Base-by-base conservation (phyloP, 2,797 vertebrate species). In the Petrocephalus sullivani region DNA sequence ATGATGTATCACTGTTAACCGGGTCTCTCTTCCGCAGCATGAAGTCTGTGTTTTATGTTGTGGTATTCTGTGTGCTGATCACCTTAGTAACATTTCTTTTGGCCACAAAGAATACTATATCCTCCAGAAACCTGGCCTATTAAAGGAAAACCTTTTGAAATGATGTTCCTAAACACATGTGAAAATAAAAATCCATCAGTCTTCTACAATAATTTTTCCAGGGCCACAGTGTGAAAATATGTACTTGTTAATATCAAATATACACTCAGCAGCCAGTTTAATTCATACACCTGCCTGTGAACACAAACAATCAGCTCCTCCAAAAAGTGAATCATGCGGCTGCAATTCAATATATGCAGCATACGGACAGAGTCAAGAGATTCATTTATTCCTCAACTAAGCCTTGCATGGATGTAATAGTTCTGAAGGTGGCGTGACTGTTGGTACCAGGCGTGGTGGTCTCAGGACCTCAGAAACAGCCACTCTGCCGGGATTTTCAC, bases 161-260 rank as follows among this genome's bases (percentile, higher is more conserved):
- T 71, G 33, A 71, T 71, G 67, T 71, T 71, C 37, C 67, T 71
- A 37, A 71, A 71, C 67, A 71, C 33, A 71, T 71, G 67, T 71
- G 67, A 71, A 71, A 71, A 71, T 71, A 71, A 71, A 71, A 71
- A 71, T 71, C 67, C 67, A 71, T 71, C 67, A 37, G 28, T 71
- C 67, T 71, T 71, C 67, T 41, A 71, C 33, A 71, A 71, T 71
- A 37, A 41, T 71, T 71, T 71, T 71, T 71, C 67, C 67, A 71
- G 33, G 67, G 67, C 33, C 33, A 81, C 75, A 81, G 41, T 81
- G 75, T 46, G 41, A 81, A 81, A 81, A 81, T 81, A 81, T 49
- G 75, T 81, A 81, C 41, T 46, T 81, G 75, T 81, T 81, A 46
- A 81, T 81, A 81, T 81, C 37, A 46, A 49, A 49, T 81, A 49